A percentile compares a stretch with the other conserved stretches of the same genome.
Conservation (phyloP, 2,113 vertebrate species). For the Cyanistes caeruleus region DNA sequence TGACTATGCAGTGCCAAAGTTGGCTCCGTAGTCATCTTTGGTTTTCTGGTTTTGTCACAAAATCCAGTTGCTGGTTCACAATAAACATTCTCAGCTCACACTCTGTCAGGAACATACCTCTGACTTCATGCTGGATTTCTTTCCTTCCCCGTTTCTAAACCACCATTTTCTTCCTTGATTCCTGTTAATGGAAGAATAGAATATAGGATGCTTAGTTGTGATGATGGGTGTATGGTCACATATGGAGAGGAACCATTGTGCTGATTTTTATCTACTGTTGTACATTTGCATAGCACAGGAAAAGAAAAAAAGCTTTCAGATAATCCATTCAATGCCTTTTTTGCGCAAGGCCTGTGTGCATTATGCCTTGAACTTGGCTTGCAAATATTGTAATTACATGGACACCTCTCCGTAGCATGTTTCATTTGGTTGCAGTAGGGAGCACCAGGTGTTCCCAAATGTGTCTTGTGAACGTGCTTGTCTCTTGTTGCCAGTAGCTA, state of each 20-base stretch:
- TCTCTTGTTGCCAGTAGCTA: not conserved
- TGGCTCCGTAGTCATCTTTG: not conserved
- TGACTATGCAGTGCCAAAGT: not conserved
- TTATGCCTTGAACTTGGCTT: conserved; percentile 12
- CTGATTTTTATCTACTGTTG: conserved; percentile 22
- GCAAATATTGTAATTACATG: not conserved
- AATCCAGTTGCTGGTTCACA: not conserved
- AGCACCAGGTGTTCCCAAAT: not conserved
- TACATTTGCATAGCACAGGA: not conserved
- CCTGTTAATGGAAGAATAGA: not conserved
- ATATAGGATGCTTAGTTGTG: not conserved
- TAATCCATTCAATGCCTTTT: conserved; percentile 10
- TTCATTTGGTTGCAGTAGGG: conserved; percentile 10
- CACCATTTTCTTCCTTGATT: not conserved
- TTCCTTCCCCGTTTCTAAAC: not conserved
- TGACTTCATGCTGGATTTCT: not conserved
- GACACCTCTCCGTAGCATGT: not conserved
- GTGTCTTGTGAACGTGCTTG: not conserved
- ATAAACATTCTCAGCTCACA: not conserved
- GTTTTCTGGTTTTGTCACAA: not conserved
- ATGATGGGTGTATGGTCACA: not conserved
- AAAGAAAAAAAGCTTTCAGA: not conserved
- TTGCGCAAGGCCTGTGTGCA: not conserved
- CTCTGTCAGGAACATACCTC: not conserved
- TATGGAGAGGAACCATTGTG: not conserved